Evolutionary conservation across 1,140 invertebrate genomes (phyloP).

Genomic region (Leptopilina clavipes): DNA sequence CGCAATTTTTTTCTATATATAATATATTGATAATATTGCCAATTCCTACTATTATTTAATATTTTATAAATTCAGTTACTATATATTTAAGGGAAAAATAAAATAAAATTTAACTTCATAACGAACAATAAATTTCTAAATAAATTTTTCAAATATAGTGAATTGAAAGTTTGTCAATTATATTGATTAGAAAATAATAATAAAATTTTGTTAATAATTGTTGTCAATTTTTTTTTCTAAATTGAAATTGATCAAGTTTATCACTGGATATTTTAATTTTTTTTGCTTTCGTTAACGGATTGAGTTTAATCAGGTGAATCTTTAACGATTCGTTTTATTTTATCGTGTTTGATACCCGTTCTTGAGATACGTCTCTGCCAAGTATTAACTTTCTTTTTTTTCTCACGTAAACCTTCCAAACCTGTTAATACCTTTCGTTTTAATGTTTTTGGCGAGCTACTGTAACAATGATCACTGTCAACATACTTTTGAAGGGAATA

Average conservation of each 20-base stretch:
- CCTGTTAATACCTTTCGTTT: neutral
- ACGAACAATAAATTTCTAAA: neutral
- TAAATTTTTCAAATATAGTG: neutral
- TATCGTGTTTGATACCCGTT: constrained; percentile 19
- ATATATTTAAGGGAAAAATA: neutral
- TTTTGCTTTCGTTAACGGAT: neutral
- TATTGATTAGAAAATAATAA: neutral
- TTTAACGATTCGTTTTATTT: constrained; percentile 18
- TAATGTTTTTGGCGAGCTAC: constrained; percentile 22
- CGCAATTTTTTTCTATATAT: neutral
- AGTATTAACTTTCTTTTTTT: constrained; percentile 12
- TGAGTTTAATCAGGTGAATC: constrained; percentile 22
- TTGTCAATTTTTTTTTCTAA: neutral
- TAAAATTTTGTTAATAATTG: neutral
- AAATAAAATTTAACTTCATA: neutral
- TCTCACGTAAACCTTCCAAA: constrained; percentile 26
- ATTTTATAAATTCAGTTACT: neutral
- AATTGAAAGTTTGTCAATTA: neutral
- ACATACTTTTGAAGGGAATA: constrained; percentile 19
- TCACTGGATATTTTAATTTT: neutral
- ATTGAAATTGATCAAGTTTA: neutral
- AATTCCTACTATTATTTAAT: neutral
- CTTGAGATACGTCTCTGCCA: constrained; percentile 20
- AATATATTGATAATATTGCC: neutral
- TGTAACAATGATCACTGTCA: constrained; percentile 30